Evolutionary conservation across 2,797 vertebrate species (phyloP), one percentile per base, ranked within the genome.

Genomic region (Pseudochromis fuscus): DNA sequence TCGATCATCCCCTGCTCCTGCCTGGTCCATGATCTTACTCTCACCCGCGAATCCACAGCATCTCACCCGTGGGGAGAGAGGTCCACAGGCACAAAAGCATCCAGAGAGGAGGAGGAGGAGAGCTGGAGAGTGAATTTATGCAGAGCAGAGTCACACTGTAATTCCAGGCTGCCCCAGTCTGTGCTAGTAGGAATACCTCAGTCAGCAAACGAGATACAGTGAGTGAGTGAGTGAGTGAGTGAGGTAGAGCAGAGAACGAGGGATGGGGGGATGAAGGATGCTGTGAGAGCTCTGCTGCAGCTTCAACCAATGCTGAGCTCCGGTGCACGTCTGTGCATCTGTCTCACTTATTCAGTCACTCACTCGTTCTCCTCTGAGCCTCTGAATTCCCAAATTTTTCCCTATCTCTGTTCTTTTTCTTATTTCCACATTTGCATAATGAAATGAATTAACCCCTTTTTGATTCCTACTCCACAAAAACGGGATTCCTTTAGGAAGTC

Each of bases 231-330:
- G 74, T 4, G 55, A 74, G 84, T 2, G 75, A 85, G 84, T 10
- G 67, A 81, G 82, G 74, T 49, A 77, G 85, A 84, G 85, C 56
- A 60, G 66, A 82, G 80, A 77, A 46, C 31, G 50, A 83, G 75
- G 66, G 87, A 87, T 81, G 51, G 82, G 81, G 87, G 90, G 87
- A 51, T 88, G 79, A 87, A 87, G 87, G 93, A 92, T 91, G 87
- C 89, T 87, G 84, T 42, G 84, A 35, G 80, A 91, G 86, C 72
- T 72, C 66, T 81, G 87, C 84, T 88, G 86, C 88, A 81, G 87
- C 86, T 83, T 78, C 78, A 79, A 62, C 89, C 86, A 89, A 86
- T 85, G 58, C 82, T 82, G 75, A 89, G 89, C 87, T 75, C 84
- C 50, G 16, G 49, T 63, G 77, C 61, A 79, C 16, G 21, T 52